Evolutionary conservation across 2,888 invertebrate genomes (phyloP).

Genomic region (Limnephilus lunatus): DNA sequence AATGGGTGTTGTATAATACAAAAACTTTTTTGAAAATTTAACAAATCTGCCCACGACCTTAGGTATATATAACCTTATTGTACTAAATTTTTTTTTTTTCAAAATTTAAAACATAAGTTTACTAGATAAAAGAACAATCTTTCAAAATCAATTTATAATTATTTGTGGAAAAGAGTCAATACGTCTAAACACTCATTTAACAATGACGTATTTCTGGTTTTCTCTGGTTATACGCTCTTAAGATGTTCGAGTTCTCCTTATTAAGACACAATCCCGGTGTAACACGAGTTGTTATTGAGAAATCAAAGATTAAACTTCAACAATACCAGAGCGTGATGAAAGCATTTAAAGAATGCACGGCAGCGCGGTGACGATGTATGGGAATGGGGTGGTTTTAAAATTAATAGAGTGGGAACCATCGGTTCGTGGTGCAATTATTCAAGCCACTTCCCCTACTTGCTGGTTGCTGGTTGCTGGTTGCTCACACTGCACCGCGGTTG

Average conservation of each 20-base stretch:
- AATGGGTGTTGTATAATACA: no score
- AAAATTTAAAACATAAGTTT: no score
- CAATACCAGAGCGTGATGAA: conserved; percentile 22
- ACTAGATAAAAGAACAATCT: no score
- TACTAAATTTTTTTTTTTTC: no score
- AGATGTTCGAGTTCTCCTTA: background rate
- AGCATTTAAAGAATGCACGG: conserved; percentile 50
- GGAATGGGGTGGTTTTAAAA: conserved; percentile 59
- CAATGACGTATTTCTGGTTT: no score
- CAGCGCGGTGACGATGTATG: conserved; percentile 53
- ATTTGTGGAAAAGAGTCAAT: no score
- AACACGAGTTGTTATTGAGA: background rate
- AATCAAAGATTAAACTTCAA: background rate
- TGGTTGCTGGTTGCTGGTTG: conserved; percentile 36
- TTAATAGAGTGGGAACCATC: conserved; percentile 60
- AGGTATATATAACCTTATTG: no score
- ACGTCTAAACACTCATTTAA: no score
- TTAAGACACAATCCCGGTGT: background rate
- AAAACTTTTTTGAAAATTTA: no score
- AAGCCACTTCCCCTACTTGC: conserved; percentile 54
- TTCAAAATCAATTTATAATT: no score
- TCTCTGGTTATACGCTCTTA: no score
- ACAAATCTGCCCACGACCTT: no score
- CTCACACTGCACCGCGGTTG: conserved; percentile 22
- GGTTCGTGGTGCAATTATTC: conserved; percentile 60